Conservation (phyloP, 37 sponge, comb jelly and placozoan genomes). For the Aphrocallistes beatrix region DNA sequence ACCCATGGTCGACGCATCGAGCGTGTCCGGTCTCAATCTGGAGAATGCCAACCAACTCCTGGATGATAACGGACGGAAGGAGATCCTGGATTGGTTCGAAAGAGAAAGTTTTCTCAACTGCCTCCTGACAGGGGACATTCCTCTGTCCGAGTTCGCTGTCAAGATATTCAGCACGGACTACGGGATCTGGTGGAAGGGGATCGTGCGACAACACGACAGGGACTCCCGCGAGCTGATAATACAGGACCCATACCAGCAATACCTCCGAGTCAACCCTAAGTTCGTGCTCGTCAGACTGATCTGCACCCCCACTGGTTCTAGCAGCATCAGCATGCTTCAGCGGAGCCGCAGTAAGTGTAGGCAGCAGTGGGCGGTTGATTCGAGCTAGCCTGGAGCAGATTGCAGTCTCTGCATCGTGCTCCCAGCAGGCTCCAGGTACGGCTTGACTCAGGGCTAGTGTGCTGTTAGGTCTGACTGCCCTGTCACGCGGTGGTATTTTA, state of each 20-base stretch:
- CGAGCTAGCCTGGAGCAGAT: slow-evolving; percentile 4
- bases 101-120: background rate
- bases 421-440: background rate
- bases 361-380: background rate
- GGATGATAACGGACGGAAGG: background rate
- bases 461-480: too few species aligned
- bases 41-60: background rate
- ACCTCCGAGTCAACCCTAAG: slow-evolving; percentile 1
- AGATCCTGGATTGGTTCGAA: background rate
- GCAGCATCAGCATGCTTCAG: background rate
- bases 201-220: background rate
- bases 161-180: slow-evolving; percentile 17
- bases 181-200: slow-evolving; percentile 15
- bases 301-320: background rate
- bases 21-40: background rate
- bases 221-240: background rate
- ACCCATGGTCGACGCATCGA: background rate
- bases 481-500: too few species aligned
- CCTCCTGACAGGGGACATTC: background rate
- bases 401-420: slow-evolving; percentile 5
- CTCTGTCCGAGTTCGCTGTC: background rate
- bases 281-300: background rate
- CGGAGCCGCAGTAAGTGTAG: slow-evolving; percentile 12
- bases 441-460: background rate
- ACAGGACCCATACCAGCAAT: slow-evolving; percentile 8